These are phyloP conservation scores for Gymnothorax javanicus DNA, from an alignment of 2,797 vertebrate species.

Conservation along the genomic window DNA sequence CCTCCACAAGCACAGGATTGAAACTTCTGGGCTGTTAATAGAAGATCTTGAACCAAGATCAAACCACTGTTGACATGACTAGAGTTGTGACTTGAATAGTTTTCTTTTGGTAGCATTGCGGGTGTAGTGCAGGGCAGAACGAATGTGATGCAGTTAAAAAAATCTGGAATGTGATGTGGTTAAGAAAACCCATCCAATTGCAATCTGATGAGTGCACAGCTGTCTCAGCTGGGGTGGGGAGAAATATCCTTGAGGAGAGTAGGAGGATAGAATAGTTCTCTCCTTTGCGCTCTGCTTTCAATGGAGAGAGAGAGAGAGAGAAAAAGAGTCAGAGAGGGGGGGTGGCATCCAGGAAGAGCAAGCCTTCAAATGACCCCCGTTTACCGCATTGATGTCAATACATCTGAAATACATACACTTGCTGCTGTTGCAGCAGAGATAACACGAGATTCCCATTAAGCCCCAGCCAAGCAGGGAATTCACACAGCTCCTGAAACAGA, in stretches of 20 bases:
- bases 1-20: not conserved
- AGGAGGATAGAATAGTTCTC: not conserved
- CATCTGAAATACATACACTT: constrained; percentile 42
- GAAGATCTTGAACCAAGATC: not conserved
- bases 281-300: not conserved
- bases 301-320: not conserved
- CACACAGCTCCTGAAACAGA: constrained; percentile 29
- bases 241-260: not conserved
- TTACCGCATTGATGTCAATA: constrained; percentile 44
- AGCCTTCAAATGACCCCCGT: constrained; percentile 43
- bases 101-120: not conserved
- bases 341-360: not conserved
- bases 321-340: constrained; percentile 4
- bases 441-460: constrained; percentile 55
- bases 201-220: not conserved
- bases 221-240: not conserved
- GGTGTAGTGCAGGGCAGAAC: not conserved
- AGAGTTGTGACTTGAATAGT: not conserved
- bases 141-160: not conserved
- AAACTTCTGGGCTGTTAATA: not conserved
- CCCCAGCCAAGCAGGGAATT: constrained; percentile 36
- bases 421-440: constrained; percentile 40
- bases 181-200: not conserved
- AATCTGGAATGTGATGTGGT: not conserved
- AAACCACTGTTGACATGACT: not conserved